Evolutionary conservation across 2,888 invertebrate genomes (phyloP), one percentile per base, ranked within the genome.

Genomic region (Heliothis peltigera): DNA sequence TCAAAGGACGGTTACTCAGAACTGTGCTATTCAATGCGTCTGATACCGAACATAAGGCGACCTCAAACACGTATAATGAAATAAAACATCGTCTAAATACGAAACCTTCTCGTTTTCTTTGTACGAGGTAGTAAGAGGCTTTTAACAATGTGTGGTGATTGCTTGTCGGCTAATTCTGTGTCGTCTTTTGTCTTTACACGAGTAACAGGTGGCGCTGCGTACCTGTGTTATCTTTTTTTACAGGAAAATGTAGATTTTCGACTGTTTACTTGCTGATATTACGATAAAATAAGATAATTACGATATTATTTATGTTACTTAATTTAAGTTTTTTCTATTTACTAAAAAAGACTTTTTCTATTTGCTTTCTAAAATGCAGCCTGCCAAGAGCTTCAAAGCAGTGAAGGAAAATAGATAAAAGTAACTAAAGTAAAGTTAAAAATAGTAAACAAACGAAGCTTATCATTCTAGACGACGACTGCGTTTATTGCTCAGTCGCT

Each of bases 401-500:
- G 28, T 8, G 10, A 35, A 35, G 15, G 35, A 35, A 35, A 35
- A 15, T 15, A 35, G 15, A 15, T 35, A 15, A 28, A 28, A 10
- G 28, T 10, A 35, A 35, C 35, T 15, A 39, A 39, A 53, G 71
- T 54, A 68, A 64, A 21, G 49, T 71, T 72, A 76, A 77, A 75
- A 77, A 77, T 39, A 69, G 39, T 51, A 61, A 74, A 46, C 35
- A 77, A 81, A 64, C 60, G 56, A 69, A 79, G 75, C 71, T 82
- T 82, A 83, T 82, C 78, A 80, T 84, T 81, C 79, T 71, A 65
- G 57, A 58, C 76, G 76, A 70, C 74, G 75, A 73, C 75, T 60
- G 67, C 78, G 79, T 83, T 86, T 86, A 86, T 81, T 80, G 62
- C 71, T 71, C 75, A 65, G 75, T 72, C 68, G 74, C 78, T 73